Evolutionary conservation across 2,888 invertebrate genomes (phyloP).

Genomic region (Zaprionus bogoriensis): DNA sequence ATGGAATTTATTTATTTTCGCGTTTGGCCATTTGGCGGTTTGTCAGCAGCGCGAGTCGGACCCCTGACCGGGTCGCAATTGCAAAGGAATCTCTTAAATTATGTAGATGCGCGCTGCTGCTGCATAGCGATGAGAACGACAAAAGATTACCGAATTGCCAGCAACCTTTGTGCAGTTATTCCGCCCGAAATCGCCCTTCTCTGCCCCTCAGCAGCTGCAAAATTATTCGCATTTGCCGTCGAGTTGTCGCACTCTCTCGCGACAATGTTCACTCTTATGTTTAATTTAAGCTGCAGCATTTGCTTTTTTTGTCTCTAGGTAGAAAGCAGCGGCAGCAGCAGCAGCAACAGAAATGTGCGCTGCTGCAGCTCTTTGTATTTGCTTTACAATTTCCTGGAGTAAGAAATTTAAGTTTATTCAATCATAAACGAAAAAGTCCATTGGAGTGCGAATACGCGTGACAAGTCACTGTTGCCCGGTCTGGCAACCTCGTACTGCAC

Average conservation of each 20-base stretch:
- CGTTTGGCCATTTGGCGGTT: constrained; percentile 34
- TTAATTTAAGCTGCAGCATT: constrained; percentile 22
- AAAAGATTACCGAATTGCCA: constrained; percentile 34
- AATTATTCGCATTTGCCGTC: constrained; percentile 22
- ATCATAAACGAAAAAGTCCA: too few species aligned
- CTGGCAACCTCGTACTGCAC: too few species aligned
- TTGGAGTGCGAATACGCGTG: too few species aligned
- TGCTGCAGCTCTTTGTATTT: too few species aligned
- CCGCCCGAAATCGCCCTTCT: background rate
- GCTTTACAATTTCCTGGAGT: too few species aligned
- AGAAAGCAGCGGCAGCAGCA: background rate
- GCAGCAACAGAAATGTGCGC: background rate
- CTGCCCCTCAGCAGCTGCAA: constrained; percentile 5
- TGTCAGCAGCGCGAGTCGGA: constrained; percentile 16
- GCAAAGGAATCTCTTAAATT: constrained; percentile 37
- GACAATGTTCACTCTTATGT: constrained; percentile 17
- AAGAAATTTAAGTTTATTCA: too few species aligned
- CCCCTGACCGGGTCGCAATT: constrained; percentile 3
- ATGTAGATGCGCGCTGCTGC: constrained; percentile 34
- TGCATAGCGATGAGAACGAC: constrained; percentile 31
- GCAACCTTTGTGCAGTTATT: too few species aligned
- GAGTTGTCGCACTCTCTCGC: background rate
- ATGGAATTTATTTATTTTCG: constrained; percentile 53
- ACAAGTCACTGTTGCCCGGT: too few species aligned
- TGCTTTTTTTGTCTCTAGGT: background rate